Conservation (phyloP, 30 jellyfish, hydroid and myxozoan genomes). For the Aurelia aurita complex sp. Pacific region DNA sequence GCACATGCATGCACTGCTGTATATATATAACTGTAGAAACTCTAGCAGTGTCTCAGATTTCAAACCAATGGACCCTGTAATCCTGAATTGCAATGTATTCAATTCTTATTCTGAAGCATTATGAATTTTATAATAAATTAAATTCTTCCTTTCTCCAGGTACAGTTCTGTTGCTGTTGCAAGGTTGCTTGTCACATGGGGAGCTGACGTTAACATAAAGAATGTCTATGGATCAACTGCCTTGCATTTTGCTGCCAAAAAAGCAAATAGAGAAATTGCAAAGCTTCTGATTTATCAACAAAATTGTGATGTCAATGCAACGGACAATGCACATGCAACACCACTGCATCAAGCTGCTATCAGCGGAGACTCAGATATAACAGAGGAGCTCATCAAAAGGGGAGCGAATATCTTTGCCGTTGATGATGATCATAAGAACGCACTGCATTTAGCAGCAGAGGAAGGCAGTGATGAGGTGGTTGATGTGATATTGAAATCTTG, state of each 20-base stretch:
- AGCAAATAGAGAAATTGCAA: constrained; percentile 83
- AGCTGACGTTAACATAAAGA: constrained; percentile 50
- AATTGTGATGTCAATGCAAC: constrained; percentile 46
- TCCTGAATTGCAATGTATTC: too few species aligned
- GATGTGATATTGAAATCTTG: constrained; percentile 62
- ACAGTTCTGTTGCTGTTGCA: constrained; percentile 75
- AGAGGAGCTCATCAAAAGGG: constrained; percentile 53
- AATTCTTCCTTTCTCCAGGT: constrained; percentile 29
- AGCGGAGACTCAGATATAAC: constrained; percentile 83
- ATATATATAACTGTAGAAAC: too few species aligned
- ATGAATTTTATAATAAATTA: too few species aligned
- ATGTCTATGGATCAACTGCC: constrained; percentile 82
- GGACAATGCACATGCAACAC: constrained; percentile 76
- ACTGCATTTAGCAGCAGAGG: constrained; percentile 93
- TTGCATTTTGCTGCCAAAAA: constrained; percentile 86
- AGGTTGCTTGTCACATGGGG: constrained; percentile 64
- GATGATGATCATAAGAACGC: constrained; percentile 84
- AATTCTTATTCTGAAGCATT: too few species aligned
- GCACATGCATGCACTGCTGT: too few species aligned
- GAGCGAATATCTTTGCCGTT: constrained; percentile 68
- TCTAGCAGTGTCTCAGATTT: too few species aligned
- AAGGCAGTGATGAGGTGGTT: constrained; percentile 62
- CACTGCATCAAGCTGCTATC: constrained; percentile 86
- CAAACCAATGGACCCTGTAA: too few species aligned
- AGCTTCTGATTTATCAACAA: constrained; percentile 49